These are phyloP conservation scores for Drosophila navojoa DNA, from an alignment of 1,140 invertebrate genomes.

Conservation along the genomic window DNA sequence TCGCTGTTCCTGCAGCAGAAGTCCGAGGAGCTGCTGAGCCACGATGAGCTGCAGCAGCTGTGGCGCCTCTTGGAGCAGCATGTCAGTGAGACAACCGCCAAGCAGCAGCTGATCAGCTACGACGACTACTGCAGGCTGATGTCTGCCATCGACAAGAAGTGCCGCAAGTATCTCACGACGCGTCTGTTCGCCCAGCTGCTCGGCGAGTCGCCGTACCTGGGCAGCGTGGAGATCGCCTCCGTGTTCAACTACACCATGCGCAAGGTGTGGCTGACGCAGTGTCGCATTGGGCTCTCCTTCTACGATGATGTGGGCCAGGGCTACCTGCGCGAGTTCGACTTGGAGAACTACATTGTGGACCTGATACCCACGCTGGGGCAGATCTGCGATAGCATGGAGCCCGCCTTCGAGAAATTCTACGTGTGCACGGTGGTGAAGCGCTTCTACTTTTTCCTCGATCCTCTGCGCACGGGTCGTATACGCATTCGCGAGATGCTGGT, in stretches of 20 bases:
- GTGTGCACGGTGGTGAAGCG: slow-evolving; percentile 97
- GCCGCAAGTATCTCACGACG: slow-evolving; percentile 91
- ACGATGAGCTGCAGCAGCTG: slow-evolving; percentile 93
- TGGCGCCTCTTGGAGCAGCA: slow-evolving; percentile 93
- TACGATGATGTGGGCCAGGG: slow-evolving; percentile 97
- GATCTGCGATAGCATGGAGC: slow-evolving; percentile 92
- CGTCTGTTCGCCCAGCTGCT: slow-evolving; percentile 94
- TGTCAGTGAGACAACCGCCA: slow-evolving; percentile 88
- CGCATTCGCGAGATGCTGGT: slow-evolving; percentile 96
- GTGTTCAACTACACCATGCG: slow-evolving; percentile 98
- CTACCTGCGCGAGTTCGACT: slow-evolving; percentile 94
- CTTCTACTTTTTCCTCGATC: slow-evolving; percentile 98
- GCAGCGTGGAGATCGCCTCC: slow-evolving; percentile 90
- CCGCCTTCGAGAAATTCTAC: slow-evolving; percentile 98
- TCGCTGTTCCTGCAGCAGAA: slow-evolving; percentile 93
- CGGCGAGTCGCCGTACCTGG: slow-evolving; percentile 90
- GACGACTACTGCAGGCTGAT: slow-evolving; percentile 92
- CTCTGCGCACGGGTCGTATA: slow-evolving; percentile 93
- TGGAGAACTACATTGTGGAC: slow-evolving; percentile 97
- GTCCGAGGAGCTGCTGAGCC: slow-evolving; percentile 92
- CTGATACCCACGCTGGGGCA: slow-evolving; percentile 95
- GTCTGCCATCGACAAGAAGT: slow-evolving; percentile 88
- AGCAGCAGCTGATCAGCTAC: slow-evolving; percentile 94
- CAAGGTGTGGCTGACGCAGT: slow-evolving; percentile 97
- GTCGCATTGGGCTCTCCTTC: slow-evolving; percentile 94